Percentiles rank a stretch among this genome's conserved stretches.
These are phyloP conservation scores for human DNA, from an alignment of 2,113 vertebrate genomes.

Conservation along the genomic window DNA sequence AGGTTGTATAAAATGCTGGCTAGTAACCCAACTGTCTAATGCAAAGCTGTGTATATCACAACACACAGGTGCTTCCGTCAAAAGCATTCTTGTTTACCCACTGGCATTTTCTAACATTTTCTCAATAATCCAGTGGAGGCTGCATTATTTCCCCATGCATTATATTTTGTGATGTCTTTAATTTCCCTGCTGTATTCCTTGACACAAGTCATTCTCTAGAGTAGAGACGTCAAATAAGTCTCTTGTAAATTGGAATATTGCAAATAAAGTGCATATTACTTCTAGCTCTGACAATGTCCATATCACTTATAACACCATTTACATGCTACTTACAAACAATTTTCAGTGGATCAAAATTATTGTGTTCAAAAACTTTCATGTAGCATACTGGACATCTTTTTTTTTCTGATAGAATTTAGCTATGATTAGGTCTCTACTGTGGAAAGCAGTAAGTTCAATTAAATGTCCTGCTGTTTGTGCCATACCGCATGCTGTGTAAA, in stretches of 20 bases:
- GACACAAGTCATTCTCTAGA: neutral
- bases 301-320: neutral
- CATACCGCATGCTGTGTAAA: fast-evolving
- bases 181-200: neutral
- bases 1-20: neutral
- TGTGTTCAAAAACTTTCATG: neutral
- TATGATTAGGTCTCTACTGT: neutral
- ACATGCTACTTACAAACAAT: too few relatives aligned
- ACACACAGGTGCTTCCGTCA: neutral
- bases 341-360: neutral
- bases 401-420: neutral
- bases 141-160: neutral
- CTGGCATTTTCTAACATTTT: too few relatives aligned
- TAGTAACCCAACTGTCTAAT: neutral
- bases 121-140: neutral
- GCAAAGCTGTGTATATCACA: fast-evolving
- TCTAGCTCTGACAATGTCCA: neutral
- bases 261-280: fast-evolving
- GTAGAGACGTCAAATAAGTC: neutral
- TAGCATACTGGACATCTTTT: neutral
- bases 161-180: neutral
- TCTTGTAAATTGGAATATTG: neutral
- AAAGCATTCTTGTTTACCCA: neutral
- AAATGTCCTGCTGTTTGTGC: neutral
- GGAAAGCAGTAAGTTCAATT: neutral